A percentile compares a stretch with the other conserved stretches of the same genome.
Evolutionary conservation across 2,888 invertebrate genomes (phyloP).

Genomic region (Drepanosiphum platanoidis): DNA sequence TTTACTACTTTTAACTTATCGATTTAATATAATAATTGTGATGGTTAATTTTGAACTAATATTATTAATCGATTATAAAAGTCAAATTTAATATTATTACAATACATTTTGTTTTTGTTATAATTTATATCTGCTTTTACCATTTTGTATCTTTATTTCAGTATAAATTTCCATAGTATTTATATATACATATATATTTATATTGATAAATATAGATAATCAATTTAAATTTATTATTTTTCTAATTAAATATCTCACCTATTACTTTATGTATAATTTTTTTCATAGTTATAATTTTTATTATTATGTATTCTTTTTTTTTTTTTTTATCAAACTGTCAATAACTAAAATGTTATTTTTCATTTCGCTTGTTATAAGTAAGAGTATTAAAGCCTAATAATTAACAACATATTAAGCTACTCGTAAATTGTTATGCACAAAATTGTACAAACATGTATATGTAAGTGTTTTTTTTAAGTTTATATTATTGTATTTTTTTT

Average conservation of each 20-base stretch:
- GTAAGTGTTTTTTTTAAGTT: conserved; percentile 57
- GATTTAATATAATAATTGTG: background rate
- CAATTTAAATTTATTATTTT: background rate
- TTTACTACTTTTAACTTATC: conserved; percentile 10
- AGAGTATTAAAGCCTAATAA: conserved; percentile 8
- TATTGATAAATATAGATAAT: background rate
- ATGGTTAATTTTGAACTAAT: background rate
- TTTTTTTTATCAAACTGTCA: background rate
- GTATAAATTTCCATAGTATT: background rate
- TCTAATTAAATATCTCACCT: background rate
- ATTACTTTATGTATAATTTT: conserved; percentile 14
- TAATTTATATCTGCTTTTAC: background rate
- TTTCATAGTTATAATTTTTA: conserved; percentile 7
- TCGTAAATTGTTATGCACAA: conserved; percentile 48
- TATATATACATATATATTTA: no score
- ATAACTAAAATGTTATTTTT: conserved; percentile 39
- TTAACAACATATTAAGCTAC: conserved; percentile 39
- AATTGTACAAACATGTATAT: conserved; percentile 49
- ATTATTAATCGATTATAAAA: background rate
- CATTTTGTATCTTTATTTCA: background rate
- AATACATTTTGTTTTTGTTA: conserved; percentile 2
- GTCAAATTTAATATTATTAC: background rate
- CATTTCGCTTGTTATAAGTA: conserved; percentile 27
- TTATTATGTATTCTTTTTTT: conserved; percentile 4
- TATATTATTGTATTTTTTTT: conserved; percentile 41